A percentile compares a stretch with the other conserved stretches of the same genome.
Evolutionary conservation across 1,140 invertebrate species (phyloP).

Genomic region (Drosophila rufa): DNA sequence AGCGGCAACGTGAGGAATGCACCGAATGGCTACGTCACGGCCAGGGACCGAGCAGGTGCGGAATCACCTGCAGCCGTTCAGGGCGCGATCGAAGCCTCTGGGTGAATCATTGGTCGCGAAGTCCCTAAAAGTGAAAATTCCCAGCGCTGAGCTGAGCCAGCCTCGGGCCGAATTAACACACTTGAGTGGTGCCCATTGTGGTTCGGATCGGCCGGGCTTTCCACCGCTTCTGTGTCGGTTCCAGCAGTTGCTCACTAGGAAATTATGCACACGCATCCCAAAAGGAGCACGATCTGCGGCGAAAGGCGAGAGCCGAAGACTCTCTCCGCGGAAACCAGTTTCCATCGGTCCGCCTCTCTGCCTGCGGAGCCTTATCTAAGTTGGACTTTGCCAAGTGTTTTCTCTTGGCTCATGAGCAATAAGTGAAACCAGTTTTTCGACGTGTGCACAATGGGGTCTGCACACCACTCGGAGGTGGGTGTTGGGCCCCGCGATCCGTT

Average conservation of each 20-base stretch:
- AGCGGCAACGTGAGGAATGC: conserved; percentile 34
- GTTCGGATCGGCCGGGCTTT: conserved; percentile 11
- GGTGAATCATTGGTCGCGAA: conserved; percentile 30
- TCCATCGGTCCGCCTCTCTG: conserved; percentile 20
- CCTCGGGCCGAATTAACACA: conserved; percentile 29
- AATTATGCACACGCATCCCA: conserved; percentile 77
- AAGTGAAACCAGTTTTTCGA: conserved; percentile 73
- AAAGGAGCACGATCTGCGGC: conserved; percentile 51
- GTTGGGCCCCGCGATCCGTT: conserved; percentile 15
- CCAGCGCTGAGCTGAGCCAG: conserved; percentile 21
- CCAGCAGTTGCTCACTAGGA: conserved; percentile 49
- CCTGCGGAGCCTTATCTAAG: conserved; percentile 18
- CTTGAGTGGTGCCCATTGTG: conserved; percentile 31
- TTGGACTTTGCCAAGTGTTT: conserved; percentile 53
- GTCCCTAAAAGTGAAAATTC: conserved; percentile 45
- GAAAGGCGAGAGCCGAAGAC: conserved; percentile 31
- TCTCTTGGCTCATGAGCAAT: conserved; percentile 51
- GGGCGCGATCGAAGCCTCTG: neutral
- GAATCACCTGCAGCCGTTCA: conserved; percentile 14
- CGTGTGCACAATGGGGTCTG: conserved; percentile 17
- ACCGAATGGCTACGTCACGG: conserved; percentile 38
- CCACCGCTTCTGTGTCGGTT: conserved; percentile 43
- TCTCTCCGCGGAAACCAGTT: conserved; percentile 60
- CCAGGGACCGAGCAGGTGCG: conserved; percentile 12
- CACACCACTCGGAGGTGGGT: conserved; percentile 10